phyloP scores from a whole-genome alignment of 2,888 invertebrate species.

The Halocaridina rubra region DNA sequence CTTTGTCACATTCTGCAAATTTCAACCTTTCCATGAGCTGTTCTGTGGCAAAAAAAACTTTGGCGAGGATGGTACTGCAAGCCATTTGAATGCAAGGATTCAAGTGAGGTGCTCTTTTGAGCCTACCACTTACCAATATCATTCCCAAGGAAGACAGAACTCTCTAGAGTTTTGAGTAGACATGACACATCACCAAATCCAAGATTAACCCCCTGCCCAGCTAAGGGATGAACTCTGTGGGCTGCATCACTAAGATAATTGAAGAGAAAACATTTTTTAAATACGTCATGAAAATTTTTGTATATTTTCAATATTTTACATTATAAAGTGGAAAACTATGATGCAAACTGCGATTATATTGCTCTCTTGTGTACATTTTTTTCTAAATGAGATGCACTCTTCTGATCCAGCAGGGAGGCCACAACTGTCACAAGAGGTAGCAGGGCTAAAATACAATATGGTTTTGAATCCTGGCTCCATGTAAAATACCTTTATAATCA shows the following conservation, averaged over 20 bases:
- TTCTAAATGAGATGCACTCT: no score
- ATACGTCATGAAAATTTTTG: no score
- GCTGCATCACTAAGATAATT: slow-evolving; percentile 71
- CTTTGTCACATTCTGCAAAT: not conserved
- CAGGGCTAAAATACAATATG: no score
- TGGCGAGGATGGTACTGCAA: not conserved
- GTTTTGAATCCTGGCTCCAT: no score
- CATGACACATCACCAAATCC: slow-evolving; percentile 92
- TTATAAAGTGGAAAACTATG: no score
- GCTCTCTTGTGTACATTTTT: no score
- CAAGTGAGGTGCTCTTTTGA: not conserved
- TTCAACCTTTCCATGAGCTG: not conserved
- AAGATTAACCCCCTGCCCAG: slow-evolving; percentile 87
- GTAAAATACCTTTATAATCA: no score
- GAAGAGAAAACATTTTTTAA: no score
- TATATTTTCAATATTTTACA: no score
- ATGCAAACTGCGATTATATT: not conserved
- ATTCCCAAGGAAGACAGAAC: slow-evolving; percentile 79
- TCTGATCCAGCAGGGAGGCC: no score
- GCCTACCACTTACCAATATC: slow-evolving; percentile 74
- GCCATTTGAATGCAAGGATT: not conserved
- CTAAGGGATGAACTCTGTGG: slow-evolving; percentile 67
- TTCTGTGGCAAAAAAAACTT: not conserved
- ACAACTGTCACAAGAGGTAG: no score
- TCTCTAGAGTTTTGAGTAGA: slow-evolving; percentile 78